phyloP scores from a whole-genome alignment of 2,113 vertebrate genomes.

The Nibea coibor region DNA sequence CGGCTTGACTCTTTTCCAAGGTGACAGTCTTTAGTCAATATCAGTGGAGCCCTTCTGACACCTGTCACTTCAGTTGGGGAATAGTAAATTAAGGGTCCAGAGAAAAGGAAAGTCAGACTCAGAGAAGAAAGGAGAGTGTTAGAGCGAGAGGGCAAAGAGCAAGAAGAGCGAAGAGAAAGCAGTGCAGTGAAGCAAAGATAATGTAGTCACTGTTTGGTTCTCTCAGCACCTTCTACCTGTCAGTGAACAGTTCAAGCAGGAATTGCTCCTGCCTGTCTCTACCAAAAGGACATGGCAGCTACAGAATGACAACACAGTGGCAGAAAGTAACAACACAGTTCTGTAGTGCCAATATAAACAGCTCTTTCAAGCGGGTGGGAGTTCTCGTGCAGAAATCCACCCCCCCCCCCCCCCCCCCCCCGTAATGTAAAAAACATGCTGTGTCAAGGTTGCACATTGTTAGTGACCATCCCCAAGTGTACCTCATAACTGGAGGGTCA shows the following conservation, averaged over 20 bases:
- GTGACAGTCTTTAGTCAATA: constrained; percentile 66
- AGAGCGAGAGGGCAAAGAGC: constrained; percentile 38
- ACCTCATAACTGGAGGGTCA: constrained; percentile 25
- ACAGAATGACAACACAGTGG: constrained; percentile 40
- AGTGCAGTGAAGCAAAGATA: constrained; percentile 69
- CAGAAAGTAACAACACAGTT: constrained; percentile 57
- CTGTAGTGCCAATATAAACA: constrained; percentile 31
- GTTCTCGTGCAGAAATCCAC: constrained; percentile 30
- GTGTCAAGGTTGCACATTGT: constrained; percentile 30
- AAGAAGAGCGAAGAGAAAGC: constrained; percentile 35
- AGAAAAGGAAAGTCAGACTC: constrained; percentile 3
- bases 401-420: not conserved
- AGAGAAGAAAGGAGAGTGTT: constrained; percentile 6
- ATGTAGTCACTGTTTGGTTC: constrained; percentile 67
- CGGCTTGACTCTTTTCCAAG: constrained; percentile 50
- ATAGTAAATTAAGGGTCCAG: constrained; percentile 21
- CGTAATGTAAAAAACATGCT: constrained; percentile 22
- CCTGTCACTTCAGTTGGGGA: constrained; percentile 61
- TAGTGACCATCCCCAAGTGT: constrained; percentile 11
- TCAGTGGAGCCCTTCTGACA: constrained; percentile 55
- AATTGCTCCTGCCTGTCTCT: constrained; percentile 59
- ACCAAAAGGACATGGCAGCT: constrained; percentile 61
- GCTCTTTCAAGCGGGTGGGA: constrained; percentile 11
- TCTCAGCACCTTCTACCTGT: constrained; percentile 75
- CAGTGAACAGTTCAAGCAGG: constrained; percentile 59